Evolutionary conservation across 2,888 invertebrate genomes (phyloP).

Genomic region (Allophyes oxyacanthae): DNA sequence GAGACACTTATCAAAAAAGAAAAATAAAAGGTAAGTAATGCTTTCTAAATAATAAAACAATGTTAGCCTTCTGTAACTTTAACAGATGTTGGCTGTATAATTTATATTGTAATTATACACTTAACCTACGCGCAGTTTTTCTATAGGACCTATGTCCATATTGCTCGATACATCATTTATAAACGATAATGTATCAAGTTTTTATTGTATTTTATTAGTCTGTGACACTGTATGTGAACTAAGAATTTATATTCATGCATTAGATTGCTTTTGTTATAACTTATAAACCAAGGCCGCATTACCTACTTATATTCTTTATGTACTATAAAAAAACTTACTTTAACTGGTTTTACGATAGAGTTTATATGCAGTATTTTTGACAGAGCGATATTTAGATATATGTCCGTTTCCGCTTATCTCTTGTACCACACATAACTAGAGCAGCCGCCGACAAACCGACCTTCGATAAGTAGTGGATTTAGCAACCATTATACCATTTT

Average conservation of each 20-base stretch:
- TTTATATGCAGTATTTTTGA: too few relatives aligned
- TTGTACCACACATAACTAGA: constrained; percentile 59
- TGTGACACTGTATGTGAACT: constrained; percentile 14
- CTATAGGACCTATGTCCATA: constrained; percentile 6
- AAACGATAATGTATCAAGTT: constrained; percentile 27
- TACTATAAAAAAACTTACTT: too few relatives aligned
- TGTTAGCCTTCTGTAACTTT: not conserved
- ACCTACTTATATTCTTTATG: too few relatives aligned
- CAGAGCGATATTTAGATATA: too few relatives aligned
- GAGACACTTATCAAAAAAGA: too few relatives aligned
- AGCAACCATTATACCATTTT: constrained; percentile 76
- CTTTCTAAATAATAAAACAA: not conserved
- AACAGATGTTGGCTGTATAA: constrained; percentile 16
- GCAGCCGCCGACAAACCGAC: constrained; percentile 62
- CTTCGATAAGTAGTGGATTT: constrained; percentile 80
- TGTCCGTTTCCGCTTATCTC: constrained; percentile 29
- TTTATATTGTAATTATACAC: constrained; percentile 13
- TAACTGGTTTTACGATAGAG: too few relatives aligned
- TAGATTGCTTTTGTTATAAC: too few relatives aligned
- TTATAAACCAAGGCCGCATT: too few relatives aligned
- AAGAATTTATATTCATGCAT: constrained; percentile 3
- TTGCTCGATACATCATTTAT: constrained; percentile 26
- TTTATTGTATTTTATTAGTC: constrained; percentile 28
- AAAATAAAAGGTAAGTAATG: too few relatives aligned
- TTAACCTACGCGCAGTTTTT: constrained; percentile 29